Percentiles rank a stretch among this genome's conserved stretches.
phyloP scores from a whole-genome alignment of 2,888 invertebrate species.

The Acronicta alni region DNA sequence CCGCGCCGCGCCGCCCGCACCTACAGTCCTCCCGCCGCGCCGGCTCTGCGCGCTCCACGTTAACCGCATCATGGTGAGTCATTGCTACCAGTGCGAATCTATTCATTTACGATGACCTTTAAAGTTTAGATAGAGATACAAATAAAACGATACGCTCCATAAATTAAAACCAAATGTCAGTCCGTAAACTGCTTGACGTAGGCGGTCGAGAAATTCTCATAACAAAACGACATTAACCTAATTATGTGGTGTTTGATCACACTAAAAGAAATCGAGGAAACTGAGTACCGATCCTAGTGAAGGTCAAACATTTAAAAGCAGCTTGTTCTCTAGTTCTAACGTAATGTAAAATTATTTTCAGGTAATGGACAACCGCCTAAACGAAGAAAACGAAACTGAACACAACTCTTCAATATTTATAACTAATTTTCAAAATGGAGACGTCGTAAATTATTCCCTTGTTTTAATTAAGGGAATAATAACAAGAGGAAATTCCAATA shows the following conservation, averaged over 20 bases:
- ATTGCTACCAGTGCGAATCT: conserved; percentile 83
- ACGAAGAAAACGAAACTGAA: conserved; percentile 82
- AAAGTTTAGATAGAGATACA: conserved; percentile 63
- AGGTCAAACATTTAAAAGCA: conserved; percentile 60
- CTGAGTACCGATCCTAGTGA: conserved; percentile 61
- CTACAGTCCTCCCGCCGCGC: conserved; percentile 86
- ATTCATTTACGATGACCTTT: conserved; percentile 80
- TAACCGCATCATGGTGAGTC: conserved; percentile 89
- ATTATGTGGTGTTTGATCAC: conserved; percentile 67
- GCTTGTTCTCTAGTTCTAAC: conserved; percentile 54
- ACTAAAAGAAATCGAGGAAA: conserved; percentile 65
- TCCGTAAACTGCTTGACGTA: conserved; percentile 31
- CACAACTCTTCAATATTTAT: conserved; percentile 84
- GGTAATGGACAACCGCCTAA: conserved; percentile 86
- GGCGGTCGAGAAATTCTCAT: conserved; percentile 28
- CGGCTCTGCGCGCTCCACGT: conserved; percentile 83
- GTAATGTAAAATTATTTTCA: conserved; percentile 73
- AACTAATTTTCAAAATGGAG: conserved; percentile 90
- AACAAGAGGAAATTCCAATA: conserved; percentile 80
- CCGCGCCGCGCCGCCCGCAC: conserved; percentile 79
- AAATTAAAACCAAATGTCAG: conserved; percentile 51
- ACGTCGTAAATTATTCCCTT: conserved; percentile 89
- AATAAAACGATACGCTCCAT: conserved; percentile 65
- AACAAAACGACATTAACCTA: conserved; percentile 62
- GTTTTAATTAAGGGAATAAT: conserved; percentile 90